Base-by-base conservation (phyloP, 2,888 invertebrate species). In the Apoderus coryli region DNA sequence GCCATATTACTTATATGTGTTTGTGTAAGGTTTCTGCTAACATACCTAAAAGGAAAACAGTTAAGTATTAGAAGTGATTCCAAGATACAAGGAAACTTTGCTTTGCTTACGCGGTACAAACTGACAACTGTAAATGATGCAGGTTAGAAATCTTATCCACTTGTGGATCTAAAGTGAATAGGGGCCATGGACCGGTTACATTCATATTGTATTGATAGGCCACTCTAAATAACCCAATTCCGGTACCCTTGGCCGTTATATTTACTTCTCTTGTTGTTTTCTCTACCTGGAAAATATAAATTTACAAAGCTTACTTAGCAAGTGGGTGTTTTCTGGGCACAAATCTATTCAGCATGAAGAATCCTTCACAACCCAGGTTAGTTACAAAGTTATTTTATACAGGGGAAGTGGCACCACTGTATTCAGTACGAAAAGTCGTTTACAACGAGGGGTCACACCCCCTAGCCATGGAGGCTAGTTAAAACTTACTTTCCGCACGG, bases 161-260 rank as follows among this genome's bases (percentile, higher is more conserved):
- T 47, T 81, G 74, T 2, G 89, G 85, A 57, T 85, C 86, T 2
- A 90, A 64, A 26, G 74, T 78, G 57, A 86, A 90, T 40, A 84
- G 64, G 3, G 90, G 88, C 72, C 81, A 82, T 16, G 82, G 77
- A 14, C 80, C 85, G 9, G 86, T 86, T 3, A 85, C 84, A 50
- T 85, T 84, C 35, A 86, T 68, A 55, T 81, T 79, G 49, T 84
- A 89, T 25, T 69, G 69, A 42, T 84, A 86, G 0, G 78, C 70
- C 11, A 92, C 68, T 46, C 82, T 78, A 25, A 81, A 67, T 34
- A 85, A 57, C 0, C 76, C 79, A 30, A 88, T 67, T 6, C 92
- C 92, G 26, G 65, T 69, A 9, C 92, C 92, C 42, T 69, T 72
- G 1, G 84, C 88, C 27, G 71, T 71, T 11, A 89, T 65, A 35